Base-by-base conservation (phyloP, 2,888 invertebrate genomes). In the Galerucella pusilla region DNA sequence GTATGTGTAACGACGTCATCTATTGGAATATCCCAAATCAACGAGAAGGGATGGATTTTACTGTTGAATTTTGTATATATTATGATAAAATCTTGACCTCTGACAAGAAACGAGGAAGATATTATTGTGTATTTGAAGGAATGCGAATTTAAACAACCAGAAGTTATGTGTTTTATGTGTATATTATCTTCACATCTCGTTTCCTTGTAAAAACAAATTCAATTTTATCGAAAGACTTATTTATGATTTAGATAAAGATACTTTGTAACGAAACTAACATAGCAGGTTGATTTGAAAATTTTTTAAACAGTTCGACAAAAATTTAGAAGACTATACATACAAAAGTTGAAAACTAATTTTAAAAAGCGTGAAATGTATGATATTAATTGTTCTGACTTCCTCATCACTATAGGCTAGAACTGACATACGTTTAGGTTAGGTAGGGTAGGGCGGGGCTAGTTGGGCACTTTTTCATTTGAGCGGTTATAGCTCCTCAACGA, bases 81-180 rank as follows among this genome's bases (percentile, higher is more conserved):
- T n/a, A n/a, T 9, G n/a, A 16, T 54, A 54, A 54, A 57, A 57
- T 9, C 16, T 16, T 52, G 52, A 52, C 12, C 52, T 52, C 6
- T 52, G 1, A 14, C 52, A 52, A n/a, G 11, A 11, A 52, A n/a
- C 52, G 14, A 1, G n/a, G 14, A 52, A 4, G 52, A 52, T 52
- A 52, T 52, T 69, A 46, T 35, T 70, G 70, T 63, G 20, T 63
- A 28, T 70, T 70, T 49, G 63, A 70, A 69, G 28, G 35, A 52
- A 70, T 70, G 70, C 63, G 52, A 70, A 70, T 70, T 63, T 46
- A 70, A 63, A 70, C 63, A 70, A 70, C 63, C 49, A 63, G 70
- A 42, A 70, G 70, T 14, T 60, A 60, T 46, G 60, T 68, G 46
- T 68, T 60, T 69, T 69, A 46, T 69, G 45, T 69, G 20, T 45